A percentile compares a stretch with the other conserved stretches of the same genome.
Conservation (phyloP, 2,797 vertebrate species). For the Trematomus bernacchii region DNA sequence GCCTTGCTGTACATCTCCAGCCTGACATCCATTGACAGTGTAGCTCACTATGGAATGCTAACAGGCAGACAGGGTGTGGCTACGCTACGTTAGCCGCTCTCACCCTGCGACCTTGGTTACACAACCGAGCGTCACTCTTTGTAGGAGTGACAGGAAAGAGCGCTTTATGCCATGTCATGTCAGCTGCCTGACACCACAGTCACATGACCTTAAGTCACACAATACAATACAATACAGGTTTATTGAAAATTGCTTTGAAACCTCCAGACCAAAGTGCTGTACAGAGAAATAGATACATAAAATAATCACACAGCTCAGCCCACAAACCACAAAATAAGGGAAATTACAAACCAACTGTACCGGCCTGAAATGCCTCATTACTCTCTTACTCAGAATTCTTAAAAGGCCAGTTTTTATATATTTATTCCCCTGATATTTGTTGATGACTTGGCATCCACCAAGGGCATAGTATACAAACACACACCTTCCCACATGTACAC, state of each 20-base stretch:
- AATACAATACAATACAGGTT: too few species aligned
- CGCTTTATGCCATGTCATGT: constrained; percentile 41
- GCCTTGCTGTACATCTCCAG: constrained; percentile 46
- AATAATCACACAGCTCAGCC: too few species aligned
- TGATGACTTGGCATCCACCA: constrained; percentile 28
- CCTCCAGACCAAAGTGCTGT: too few species aligned
- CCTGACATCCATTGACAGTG: constrained; percentile 56
- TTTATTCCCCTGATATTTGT: not conserved
- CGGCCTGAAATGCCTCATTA: constrained; percentile 7
- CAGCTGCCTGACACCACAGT: not conserved
- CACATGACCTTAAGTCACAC: too few species aligned
- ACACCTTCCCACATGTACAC: constrained; percentile 24
- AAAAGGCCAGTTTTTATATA: not conserved
- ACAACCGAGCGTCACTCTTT: constrained; percentile 55
- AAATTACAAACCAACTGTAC: not conserved
- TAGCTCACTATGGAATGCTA: constrained; percentile 68
- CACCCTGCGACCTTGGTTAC: constrained; percentile 67
- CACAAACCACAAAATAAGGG: too few species aligned
- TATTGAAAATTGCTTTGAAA: too few species aligned
- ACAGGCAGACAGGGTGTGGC: constrained; percentile 66
- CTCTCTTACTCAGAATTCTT: not conserved
- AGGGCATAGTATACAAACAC: constrained; percentile 18
- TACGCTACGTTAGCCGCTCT: constrained; percentile 34
- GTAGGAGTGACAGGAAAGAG: constrained; percentile 33
- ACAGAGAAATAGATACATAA: too few species aligned